Base-by-base conservation (phyloP, 1,140 invertebrate species). In the Drosophila simulans region DNA sequence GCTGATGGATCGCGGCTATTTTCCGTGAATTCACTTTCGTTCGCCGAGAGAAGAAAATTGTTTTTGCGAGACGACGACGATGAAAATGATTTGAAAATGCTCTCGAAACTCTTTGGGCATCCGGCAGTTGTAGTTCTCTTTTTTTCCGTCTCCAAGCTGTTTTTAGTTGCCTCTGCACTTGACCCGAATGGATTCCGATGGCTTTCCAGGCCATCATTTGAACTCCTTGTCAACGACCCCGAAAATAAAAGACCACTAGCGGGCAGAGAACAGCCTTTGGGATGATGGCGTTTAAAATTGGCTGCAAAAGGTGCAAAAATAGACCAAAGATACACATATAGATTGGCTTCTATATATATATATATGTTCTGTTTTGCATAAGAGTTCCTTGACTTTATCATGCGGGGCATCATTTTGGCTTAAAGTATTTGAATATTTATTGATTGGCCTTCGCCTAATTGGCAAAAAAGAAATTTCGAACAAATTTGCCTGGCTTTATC, bases 1-100 rank as follows among this genome's bases (percentile, higher is more conserved):
- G 78, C 72, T 88, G 74, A 75, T 46, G 60, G 81, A 84, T 84
- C 77, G 40, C 46, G 15, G 51, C 62, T 45, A 34, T 58, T 71
- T 57, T 72, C 15, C 43, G 42, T 40, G 64, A 68, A 40, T 77
- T 82, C 75, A 79, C 70, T 83, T 80, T 64, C 59, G 69, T 52
- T 72, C 70, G 12, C 20, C 11, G 48, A 74, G 55, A 37, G 22
- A 42, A 53, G 52, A 74, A 22, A 22, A 22, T 22, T 22, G 20
- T 64, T 42, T 45, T 22, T 43, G 58, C 46, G 17, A 49, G 11
- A 64, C 10, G 51, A 39, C 39, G 39, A 42, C 15, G 40, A 17
- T 40, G 15, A 40, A 39, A 58, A 57, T 17, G 17, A 17, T 22
- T n/a, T 22, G 5, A 27, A 27, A 13, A 49, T 17, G 0, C 49